These are phyloP conservation scores for Ameiurus melas DNA, from an alignment of 2,113 vertebrate species.

Conservation along the genomic window DNA sequence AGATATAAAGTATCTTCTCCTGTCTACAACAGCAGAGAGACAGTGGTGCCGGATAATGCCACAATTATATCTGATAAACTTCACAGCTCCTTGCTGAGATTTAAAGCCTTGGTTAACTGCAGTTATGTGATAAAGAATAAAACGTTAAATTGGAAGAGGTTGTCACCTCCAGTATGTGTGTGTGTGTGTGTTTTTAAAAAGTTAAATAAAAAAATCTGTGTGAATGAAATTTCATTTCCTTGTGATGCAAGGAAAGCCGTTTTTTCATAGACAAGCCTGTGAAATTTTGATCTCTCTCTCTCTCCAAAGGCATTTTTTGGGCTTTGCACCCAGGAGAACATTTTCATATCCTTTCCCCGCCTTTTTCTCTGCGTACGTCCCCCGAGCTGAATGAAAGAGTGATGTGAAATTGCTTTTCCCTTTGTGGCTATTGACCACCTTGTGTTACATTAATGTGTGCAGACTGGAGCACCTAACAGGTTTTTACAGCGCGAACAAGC, in stretches of 20 bases:
- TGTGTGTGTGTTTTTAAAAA: not conserved
- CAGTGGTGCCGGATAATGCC: constrained; percentile 11
- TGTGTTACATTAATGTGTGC: constrained; percentile 55
- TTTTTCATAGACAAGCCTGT: not conserved
- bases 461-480: constrained; percentile 49
- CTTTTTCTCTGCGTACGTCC: constrained; percentile 16
- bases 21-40: constrained; percentile 26
- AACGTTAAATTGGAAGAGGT: not conserved
- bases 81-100: constrained; percentile 22
- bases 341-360: constrained; percentile 21
- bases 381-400: constrained; percentile 45
- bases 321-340: constrained; percentile 26
- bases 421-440: constrained; percentile 56
- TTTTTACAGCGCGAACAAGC: constrained; percentile 47
- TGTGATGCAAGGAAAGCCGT: not conserved
- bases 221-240: constrained; percentile 12
- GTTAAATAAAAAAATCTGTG: not conserved
- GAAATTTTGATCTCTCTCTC: constrained; percentile 11
- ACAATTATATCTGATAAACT: constrained; percentile 43
- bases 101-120: constrained; percentile 21
- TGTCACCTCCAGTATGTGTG: not conserved
- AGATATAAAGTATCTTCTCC: constrained; percentile 49
- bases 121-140: constrained; percentile 11
- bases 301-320: constrained; percentile 21
- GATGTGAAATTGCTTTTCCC: constrained; percentile 57